Percentiles rank a stretch among this genome's conserved stretches.
These are phyloP conservation scores for Mythimna albipuncta DNA, from an alignment of 2,888 invertebrate genomes.

Conservation along the genomic window DNA sequence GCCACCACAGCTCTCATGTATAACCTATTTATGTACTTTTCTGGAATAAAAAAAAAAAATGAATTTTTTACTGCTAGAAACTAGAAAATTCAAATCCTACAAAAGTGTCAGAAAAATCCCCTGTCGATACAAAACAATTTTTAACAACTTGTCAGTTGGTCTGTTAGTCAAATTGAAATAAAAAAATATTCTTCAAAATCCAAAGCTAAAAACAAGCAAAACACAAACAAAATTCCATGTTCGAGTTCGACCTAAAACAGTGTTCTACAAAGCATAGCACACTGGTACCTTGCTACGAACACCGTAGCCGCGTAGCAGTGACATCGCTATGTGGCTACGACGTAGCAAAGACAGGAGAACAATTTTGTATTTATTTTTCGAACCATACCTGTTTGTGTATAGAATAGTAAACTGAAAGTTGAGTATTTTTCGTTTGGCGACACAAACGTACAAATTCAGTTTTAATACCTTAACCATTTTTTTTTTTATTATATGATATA, in stretches of 20 bases:
- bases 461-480: too few relatives aligned
- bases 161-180: neutral
- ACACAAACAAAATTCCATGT: neutral
- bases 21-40: too few relatives aligned
- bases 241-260: neutral
- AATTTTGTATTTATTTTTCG: neutral
- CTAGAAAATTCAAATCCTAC: too few relatives aligned
- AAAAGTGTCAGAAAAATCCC: too few relatives aligned
- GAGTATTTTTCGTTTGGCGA: neutral
- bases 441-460: too few relatives aligned
- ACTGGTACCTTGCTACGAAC: conserved; percentile 25
- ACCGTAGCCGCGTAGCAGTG: conserved; percentile 41
- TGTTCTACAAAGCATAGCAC: conserved; percentile 17
- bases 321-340: conserved; percentile 31
- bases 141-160: too few relatives aligned
- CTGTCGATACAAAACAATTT: too few relatives aligned
- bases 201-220: neutral
- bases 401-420: neutral
- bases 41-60: too few relatives aligned
- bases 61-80: too few relatives aligned
- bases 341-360: conserved; percentile 13
- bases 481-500: too few relatives aligned
- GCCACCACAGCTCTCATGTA: too few relatives aligned
- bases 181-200: neutral
- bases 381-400: neutral